These are phyloP conservation scores for Cyclophora punctaria DNA, from an alignment of 2,888 invertebrate species.

Conservation along the genomic window DNA sequence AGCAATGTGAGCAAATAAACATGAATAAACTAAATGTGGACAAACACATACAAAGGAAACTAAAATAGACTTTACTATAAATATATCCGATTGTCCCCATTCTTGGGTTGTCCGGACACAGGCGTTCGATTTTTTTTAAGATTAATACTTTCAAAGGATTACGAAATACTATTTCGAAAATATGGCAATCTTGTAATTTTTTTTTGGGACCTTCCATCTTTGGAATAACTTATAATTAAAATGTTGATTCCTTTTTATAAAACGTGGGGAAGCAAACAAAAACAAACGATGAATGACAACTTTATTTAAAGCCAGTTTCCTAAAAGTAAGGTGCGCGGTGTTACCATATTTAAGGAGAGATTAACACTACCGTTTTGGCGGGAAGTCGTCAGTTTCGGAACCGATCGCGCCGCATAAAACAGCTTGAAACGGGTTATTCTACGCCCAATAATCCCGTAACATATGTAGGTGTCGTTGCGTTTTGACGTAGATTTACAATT, in stretches of 20 bases:
- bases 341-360: conserved; percentile 58
- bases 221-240: neutral
- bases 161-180: conserved; percentile 26
- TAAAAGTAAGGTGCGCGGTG: conserved; percentile 37
- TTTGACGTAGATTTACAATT: conserved; percentile 76
- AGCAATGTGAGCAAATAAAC: conserved; percentile 27
- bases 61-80: conserved; percentile 46
- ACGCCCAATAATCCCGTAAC: conserved; percentile 59
- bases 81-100: conserved; percentile 49
- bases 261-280: conserved; percentile 24
- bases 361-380: conserved; percentile 56
- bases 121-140: conserved; percentile 23
- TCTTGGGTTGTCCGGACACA: conserved; percentile 27
- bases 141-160: conserved; percentile 26
- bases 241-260: conserved; percentile 1
- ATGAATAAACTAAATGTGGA: conserved; percentile 62
- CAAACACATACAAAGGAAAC: conserved; percentile 51
- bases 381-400: conserved; percentile 55
- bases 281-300: conserved; percentile 34
- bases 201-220: neutral
- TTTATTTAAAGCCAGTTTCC: conserved; percentile 51
- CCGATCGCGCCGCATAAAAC: conserved; percentile 56
- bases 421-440: conserved; percentile 68
- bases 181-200: conserved; percentile 4
- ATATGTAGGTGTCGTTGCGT: conserved; percentile 71